A percentile compares a stretch with the other conserved stretches of the same genome.
These are phyloP conservation scores for Melipona beecheii DNA, from an alignment of 2,888 invertebrate genomes.

Conservation along the genomic window DNA sequence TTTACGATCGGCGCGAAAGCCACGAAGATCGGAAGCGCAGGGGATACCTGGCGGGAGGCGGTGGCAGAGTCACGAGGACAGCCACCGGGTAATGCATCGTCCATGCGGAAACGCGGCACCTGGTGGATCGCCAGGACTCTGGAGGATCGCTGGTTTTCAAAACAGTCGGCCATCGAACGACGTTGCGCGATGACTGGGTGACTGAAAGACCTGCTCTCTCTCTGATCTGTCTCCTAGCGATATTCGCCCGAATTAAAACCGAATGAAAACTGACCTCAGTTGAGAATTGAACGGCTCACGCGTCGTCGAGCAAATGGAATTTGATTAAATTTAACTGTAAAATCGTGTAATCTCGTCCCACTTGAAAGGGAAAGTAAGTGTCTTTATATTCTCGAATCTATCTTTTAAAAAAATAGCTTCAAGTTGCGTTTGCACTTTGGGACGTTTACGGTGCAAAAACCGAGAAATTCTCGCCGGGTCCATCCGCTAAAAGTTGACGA, in stretches of 20 bases:
- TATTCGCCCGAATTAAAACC: too few relatives aligned
- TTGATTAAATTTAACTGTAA: slow-evolving; percentile 22
- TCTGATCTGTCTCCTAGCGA: too few relatives aligned
- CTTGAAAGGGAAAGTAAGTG: too few relatives aligned
- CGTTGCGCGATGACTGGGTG: too few relatives aligned
- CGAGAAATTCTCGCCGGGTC: neutral
- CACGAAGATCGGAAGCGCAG: neutral
- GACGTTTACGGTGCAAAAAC: too few relatives aligned
- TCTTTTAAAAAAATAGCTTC: too few relatives aligned
- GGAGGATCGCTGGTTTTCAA: neutral
- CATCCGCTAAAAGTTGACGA: slow-evolving; percentile 26
- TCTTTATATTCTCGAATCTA: too few relatives aligned
- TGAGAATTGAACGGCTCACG: neutral
- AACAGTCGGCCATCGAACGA: too few relatives aligned
- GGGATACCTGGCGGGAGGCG: neutral
- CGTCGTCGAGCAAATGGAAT: slow-evolving; percentile 3
- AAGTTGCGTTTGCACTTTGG: too few relatives aligned
- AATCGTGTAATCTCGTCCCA: too few relatives aligned
- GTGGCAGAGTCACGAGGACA: neutral
- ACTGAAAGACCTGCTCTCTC: too few relatives aligned
- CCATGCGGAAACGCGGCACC: neutral
- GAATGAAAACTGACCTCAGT: too few relatives aligned
- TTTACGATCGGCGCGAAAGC: slow-evolving; percentile 17
- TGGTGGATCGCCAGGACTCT: neutral
- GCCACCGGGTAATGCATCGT: slow-evolving; percentile 20